Conservation (phyloP, 2,797 vertebrate genomes). For the Notolepis coatsorum region DNA sequence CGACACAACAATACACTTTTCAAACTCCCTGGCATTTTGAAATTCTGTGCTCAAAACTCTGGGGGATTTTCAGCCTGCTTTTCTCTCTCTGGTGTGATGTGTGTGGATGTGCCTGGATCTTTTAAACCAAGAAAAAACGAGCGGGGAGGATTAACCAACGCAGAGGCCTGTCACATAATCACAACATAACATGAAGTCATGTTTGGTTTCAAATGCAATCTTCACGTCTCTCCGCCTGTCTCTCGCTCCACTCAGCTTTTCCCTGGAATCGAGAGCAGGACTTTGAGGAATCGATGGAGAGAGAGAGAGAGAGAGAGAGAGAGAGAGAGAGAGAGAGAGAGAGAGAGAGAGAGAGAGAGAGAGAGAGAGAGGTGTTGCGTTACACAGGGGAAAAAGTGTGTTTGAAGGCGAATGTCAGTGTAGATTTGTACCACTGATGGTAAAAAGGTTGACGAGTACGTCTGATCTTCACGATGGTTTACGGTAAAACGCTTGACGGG, state of each 20-base stretch:
- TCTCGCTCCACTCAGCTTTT: constrained; percentile 37
- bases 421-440: constrained; percentile 46
- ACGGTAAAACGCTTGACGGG: no score
- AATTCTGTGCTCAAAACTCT: constrained; percentile 10
- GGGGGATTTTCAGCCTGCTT: constrained; percentile 30
- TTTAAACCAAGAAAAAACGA: constrained; percentile 48
- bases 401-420: constrained; percentile 46
- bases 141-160: constrained; percentile 62
- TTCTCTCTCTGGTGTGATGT: constrained; percentile 51
- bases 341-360: no score
- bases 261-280: constrained; percentile 35
- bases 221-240: constrained; percentile 20
- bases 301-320: no score
- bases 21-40: neutral
- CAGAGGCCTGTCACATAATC: constrained; percentile 60
- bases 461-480: no score
- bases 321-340: no score
- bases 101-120: constrained; percentile 49
- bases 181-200: constrained; percentile 49
- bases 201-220: constrained; percentile 53
- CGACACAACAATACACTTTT: neutral
- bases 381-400: constrained; percentile 28
- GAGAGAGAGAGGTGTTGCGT: constrained; percentile 41
- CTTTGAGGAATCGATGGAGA: constrained; percentile 35
- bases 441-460: no score